These are phyloP conservation scores for Heliangelus exortis DNA, from an alignment of 2,797 vertebrate genomes.

Conservation along the genomic window DNA sequence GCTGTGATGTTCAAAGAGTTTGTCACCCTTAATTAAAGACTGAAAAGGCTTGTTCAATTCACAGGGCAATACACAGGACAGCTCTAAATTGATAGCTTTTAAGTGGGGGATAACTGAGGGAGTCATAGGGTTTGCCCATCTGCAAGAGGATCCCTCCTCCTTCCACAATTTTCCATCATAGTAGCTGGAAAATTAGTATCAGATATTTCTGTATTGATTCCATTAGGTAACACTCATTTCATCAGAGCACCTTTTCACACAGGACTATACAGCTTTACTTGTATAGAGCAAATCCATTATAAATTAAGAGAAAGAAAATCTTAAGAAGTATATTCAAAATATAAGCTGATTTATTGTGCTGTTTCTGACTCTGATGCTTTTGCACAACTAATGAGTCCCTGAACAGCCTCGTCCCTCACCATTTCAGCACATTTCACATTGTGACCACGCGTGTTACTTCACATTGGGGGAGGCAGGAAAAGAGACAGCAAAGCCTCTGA, in stretches of 20 bases:
- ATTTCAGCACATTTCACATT: background rate
- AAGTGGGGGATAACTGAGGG: conserved; percentile 72
- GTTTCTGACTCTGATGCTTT: background rate
- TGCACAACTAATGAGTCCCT: background rate
- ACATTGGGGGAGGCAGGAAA: background rate
- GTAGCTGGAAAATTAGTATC: conserved; percentile 51
- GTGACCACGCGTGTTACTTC: background rate
- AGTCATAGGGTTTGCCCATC: conserved; percentile 69
- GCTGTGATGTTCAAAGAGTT: conserved; percentile 83
- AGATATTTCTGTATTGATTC: conserved; percentile 67
- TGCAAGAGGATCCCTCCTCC: conserved; percentile 56
- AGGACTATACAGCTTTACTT: background rate
- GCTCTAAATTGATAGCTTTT: conserved; percentile 84
- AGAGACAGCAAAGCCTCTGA: background rate
- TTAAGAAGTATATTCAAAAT: background rate
- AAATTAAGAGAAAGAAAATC: conserved; percentile 1
- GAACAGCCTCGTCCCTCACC: background rate
- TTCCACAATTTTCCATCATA: conserved; percentile 43
- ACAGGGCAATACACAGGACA: conserved; percentile 77
- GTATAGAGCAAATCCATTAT: background rate
- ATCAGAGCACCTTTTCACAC: conserved; percentile 38
- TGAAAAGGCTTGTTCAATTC: conserved; percentile 81
- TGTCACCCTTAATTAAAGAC: conserved; percentile 86
- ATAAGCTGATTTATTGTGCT: background rate
- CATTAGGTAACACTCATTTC: conserved; percentile 52